Percentiles rank a stretch among this genome's conserved stretches.
Evolutionary conservation across 2,113 vertebrate species (phyloP).

Genomic region (Circaetus gallicus): DNA sequence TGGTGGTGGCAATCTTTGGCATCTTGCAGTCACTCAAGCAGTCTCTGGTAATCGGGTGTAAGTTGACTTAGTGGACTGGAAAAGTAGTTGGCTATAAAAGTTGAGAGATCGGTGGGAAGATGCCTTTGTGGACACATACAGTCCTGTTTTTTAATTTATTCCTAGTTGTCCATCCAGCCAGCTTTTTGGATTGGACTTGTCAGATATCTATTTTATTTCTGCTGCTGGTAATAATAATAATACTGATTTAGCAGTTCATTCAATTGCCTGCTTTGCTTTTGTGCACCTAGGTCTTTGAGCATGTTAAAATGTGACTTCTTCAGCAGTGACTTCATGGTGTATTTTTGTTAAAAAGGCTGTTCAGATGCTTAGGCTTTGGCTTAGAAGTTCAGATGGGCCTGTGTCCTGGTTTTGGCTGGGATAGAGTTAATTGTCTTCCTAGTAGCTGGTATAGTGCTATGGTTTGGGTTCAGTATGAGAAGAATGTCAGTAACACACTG

Average conservation of each 20-base stretch:
- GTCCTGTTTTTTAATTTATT: neutral
- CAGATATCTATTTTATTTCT: neutral
- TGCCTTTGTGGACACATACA: neutral
- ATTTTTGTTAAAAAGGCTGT: too few species aligned
- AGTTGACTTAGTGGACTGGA: neutral
- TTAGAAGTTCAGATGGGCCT: too few species aligned
- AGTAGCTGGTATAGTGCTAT: too few species aligned
- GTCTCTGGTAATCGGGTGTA: neutral
- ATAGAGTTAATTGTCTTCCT: too few species aligned
- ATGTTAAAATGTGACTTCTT: too few species aligned
- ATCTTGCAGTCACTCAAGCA: neutral
- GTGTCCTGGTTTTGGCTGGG: too few species aligned
- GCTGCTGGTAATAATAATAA: accelerated
- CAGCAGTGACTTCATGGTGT: too few species aligned
- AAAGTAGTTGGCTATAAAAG: neutral
- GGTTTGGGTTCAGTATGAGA: too few species aligned
- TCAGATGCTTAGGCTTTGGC: too few species aligned
- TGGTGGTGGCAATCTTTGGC: neutral
- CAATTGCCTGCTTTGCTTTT: neutral
- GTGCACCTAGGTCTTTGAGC: too few species aligned
- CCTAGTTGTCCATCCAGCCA: neutral
- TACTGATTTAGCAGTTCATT: neutral
- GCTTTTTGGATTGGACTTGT: neutral
- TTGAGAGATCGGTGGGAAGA: neutral
- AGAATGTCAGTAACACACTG: too few species aligned